Evolutionary conservation across 1,140 invertebrate species (phyloP), one percentile per base, ranked within the genome.

Genomic region (Sycophila sp.): DNA sequence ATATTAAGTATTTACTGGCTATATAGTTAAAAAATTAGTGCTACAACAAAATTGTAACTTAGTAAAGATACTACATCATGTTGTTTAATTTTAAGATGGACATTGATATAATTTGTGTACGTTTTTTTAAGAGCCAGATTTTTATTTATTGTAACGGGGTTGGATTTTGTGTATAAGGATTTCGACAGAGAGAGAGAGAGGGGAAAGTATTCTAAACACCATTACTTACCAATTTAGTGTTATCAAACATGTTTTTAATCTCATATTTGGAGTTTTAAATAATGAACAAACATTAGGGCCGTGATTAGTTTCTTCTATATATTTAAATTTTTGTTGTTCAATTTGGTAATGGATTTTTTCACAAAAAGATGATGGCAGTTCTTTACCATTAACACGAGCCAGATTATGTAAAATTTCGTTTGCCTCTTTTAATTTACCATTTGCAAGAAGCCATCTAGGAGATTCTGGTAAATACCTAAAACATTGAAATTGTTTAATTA

Each of bases 381-480:
- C 87, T 75, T 92, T 92, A 1, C 90, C 89, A 78, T 96, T 96
- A 0, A 93, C 88, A 75, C 84, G 88, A 1, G 94, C 94, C 66
- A 96, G 87, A 10, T 86, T 89, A 85, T 94, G 89, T 7, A 96
- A 81, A 67, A 95, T 91, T 66, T 89, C 87, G 53, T 93, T 90
- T 0, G 94, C 94, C 85, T 96, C 92, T 72, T 93, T 90, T 15
- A 95, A 85, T 51, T 91, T 89, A 10, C 94, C 92, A 81, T 92
- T 92, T 72, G 94, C 92, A 40, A 96, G 76, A 2, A 96, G 85
- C 94, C 94, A 96, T 73, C 94, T 86, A 1, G 94, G 94, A 17
- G 94, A 95, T 85, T 96, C 94, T 53, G 95, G 93, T 86, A 96
- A 86, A 68, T 93, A 91, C 88, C 89, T 90, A 22, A n/a, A n/a